phyloP scores from a whole-genome alignment of 2,113 vertebrate species.

The Gymnorhina tibicen region DNA sequence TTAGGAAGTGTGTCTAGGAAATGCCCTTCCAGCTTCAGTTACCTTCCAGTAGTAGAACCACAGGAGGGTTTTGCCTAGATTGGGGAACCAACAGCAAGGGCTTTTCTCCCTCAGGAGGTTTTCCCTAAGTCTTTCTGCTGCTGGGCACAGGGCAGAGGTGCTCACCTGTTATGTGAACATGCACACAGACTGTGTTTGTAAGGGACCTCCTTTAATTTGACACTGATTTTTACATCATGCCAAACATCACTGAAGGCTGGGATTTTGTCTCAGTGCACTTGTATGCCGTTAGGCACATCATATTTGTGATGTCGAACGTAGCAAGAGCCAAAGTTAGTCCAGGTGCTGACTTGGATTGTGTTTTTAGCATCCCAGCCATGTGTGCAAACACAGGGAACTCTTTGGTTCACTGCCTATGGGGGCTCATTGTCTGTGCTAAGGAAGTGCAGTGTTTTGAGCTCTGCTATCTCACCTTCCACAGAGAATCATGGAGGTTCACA shows the following conservation, averaged over 20 bases:
- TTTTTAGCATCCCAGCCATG: background rate
- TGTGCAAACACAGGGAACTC: background rate
- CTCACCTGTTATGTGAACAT: background rate
- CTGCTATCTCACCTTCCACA: background rate
- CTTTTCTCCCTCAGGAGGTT: background rate
- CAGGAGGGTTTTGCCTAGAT: background rate
- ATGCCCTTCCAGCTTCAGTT: background rate
- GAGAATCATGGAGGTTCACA: background rate
- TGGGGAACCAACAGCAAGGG: background rate
- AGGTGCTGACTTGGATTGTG: background rate
- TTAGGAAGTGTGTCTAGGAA: background rate
- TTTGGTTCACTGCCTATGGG: background rate
- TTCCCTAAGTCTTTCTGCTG: background rate
- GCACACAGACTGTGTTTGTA: background rate
- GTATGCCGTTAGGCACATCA: background rate
- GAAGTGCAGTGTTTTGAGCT: background rate
- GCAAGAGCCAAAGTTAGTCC: background rate
- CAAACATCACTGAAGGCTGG: background rate
- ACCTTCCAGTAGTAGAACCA: background rate
- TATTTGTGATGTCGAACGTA: background rate
- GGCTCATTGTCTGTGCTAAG: background rate
- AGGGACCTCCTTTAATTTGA: background rate
- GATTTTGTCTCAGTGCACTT: background rate
- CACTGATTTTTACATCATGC: background rate
- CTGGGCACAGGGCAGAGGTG: background rate